Evolutionary conservation across 2,797 vertebrate species (phyloP).

Genomic region (Calcarius lapponicus): DNA sequence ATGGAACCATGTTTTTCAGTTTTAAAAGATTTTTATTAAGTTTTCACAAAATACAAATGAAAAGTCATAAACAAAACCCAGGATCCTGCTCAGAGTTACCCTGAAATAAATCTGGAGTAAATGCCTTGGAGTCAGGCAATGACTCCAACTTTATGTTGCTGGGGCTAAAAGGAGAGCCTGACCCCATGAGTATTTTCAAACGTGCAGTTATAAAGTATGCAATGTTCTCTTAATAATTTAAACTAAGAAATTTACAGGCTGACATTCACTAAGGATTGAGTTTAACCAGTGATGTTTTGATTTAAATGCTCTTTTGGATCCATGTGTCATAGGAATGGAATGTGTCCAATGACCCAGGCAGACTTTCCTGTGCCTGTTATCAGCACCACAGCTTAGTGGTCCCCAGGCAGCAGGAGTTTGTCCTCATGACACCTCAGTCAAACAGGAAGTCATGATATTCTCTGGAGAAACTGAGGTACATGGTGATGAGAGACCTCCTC

Average conservation of each 20-base stretch:
- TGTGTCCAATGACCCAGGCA: conserved; percentile 21
- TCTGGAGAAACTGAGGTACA: conserved; percentile 1
- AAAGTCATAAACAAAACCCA: conserved; percentile 62
- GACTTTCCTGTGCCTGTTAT: conserved; percentile 43
- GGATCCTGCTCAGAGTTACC: conserved; percentile 25
- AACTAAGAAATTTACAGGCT: conserved; percentile 67
- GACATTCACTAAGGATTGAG: conserved; percentile 34
- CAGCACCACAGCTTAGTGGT: background rate
- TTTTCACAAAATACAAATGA: conserved; percentile 63
- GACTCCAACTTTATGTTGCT: conserved; percentile 55
- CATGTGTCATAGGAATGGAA: conserved; percentile 55
- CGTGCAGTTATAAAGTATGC: conserved; percentile 49
- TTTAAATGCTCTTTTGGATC: conserved; percentile 47
- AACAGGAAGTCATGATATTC: background rate
- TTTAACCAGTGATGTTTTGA: conserved; percentile 52
- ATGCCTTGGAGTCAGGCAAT: conserved; percentile 42
- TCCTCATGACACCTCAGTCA: conserved; percentile 32
- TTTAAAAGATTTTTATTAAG: conserved; percentile 69
- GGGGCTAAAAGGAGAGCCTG: conserved; percentile 39
- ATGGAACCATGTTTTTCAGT: conserved; percentile 25
- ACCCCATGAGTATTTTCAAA: conserved; percentile 61
- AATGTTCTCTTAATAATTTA: conserved; percentile 60
- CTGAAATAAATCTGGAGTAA: conserved; percentile 61
- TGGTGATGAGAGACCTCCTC: background rate
- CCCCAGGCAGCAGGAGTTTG: background rate